Evolutionary conservation across 2,113 vertebrate species (phyloP), one percentile per base, ranked within the genome.

Genomic region (Climacteris rufus): DNA sequence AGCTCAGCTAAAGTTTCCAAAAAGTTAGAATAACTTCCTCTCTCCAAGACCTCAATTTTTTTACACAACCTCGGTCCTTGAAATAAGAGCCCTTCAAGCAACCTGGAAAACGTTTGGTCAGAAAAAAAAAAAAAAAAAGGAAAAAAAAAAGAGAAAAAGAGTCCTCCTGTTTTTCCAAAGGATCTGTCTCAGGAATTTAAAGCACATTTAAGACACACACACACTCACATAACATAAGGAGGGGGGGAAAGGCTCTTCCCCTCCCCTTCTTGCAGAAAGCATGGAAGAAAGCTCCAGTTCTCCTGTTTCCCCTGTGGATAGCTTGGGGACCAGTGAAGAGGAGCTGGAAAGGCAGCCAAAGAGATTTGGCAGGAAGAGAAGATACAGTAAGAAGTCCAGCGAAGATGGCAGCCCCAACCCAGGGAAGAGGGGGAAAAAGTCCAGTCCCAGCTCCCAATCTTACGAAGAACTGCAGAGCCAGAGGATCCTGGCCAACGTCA

Each of bases 401-500:
- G 98, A 98, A 97, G 98, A 98, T 93, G 98, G 99, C 97, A 99
- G 99, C 97, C 99, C 99, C 87, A 98, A 98, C 96, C 98, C 98
- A 56, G 98, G 98, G 96, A 99, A 99, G 97, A 98, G 98, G 97
- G 98, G 98, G 87, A 99, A 99, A 96, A 99, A 99, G 95, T 98
- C 98, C 95, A 98, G 99, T 98, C 98, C 98, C 97, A 98, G 98
- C 96, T 98, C 98, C 63, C 99, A 99, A 93, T 99, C 99, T 87
- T 99, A 99, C 77, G 99, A 99, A 98, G 99, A 99, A 91, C 98
- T 99, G 79, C 99, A 99, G 97, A 98, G 98, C 96, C 99, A 99
- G 98, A 97, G 99, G 96, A 99, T 99, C 98, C 98, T 99, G 98
- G 99, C 99, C 96, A 99, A 99, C 77, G 99, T 99, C 95, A 98